These are phyloP conservation scores for Coilia nasus DNA, from an alignment of 2,797 vertebrate genomes.

Conservation along the genomic window DNA sequence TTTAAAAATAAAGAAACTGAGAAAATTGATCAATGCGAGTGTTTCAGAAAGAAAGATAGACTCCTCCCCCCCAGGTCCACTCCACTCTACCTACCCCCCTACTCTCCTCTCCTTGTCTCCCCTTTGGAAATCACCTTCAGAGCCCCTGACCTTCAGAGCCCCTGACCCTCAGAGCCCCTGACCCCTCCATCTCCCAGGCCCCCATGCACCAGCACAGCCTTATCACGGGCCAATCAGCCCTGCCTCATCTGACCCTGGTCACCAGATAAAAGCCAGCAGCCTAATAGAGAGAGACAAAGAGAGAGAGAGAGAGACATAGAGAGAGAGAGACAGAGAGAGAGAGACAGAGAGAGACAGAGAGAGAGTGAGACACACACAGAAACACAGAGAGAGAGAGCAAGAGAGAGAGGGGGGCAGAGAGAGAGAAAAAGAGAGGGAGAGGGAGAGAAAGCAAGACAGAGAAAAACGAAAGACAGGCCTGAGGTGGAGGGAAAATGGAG, in stretches of 20 bases:
- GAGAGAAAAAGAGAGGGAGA: not conserved
- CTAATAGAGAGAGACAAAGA: not conserved
- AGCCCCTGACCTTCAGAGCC: not conserved
- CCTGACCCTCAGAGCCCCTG: not conserved
- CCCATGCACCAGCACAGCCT: constrained; percentile 58
- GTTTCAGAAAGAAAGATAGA: not conserved
- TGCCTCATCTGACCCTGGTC: constrained; percentile 73
- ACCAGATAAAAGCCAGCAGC: constrained; percentile 68
- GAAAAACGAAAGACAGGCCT: not conserved
- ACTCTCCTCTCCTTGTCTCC: not conserved
- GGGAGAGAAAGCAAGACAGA: not conserved
- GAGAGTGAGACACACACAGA: not conserved
- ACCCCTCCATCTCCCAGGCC: constrained; percentile 1
- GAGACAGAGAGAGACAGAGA: not conserved
- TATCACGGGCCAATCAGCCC: constrained; percentile 71
- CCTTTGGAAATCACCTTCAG: not conserved
- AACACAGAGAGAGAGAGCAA: not conserved
- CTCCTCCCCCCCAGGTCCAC: too few species aligned
- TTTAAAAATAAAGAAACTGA: too few species aligned
- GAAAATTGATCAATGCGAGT: not conserved
- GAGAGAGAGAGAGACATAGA: not conserved
- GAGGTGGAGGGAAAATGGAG: constrained; percentile 29
- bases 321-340: constrained; percentile 62
- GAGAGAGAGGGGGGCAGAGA: not conserved
- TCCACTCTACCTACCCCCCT: not conserved